These are phyloP conservation scores for Tenthredo distinguenda DNA, from an alignment of 2,888 invertebrate species.

Conservation along the genomic window DNA sequence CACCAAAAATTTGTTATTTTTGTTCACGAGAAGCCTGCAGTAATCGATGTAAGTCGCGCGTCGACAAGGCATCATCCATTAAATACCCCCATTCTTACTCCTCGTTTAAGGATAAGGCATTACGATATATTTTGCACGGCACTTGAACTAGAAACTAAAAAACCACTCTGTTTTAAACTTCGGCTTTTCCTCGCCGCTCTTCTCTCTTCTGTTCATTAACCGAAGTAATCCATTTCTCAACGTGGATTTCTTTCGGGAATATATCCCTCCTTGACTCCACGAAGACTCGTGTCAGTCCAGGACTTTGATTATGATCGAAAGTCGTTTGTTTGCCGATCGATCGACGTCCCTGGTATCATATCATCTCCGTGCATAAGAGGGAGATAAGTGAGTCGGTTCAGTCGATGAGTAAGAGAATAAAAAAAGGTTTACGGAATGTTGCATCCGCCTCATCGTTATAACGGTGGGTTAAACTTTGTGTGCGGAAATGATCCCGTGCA, in stretches of 20 bases:
- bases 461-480: constrained; percentile 13
- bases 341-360: neutral
- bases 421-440: neutral
- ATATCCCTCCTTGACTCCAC: neutral
- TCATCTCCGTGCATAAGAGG: neutral
- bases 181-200: neutral
- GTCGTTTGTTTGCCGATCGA: neutral
- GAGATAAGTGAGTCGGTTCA: neutral
- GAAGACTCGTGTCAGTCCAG: neutral
- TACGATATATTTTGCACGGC: neutral
- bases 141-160: neutral
- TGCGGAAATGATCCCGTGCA: constrained; percentile 4
- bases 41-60: constrained; percentile 28
- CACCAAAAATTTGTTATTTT: neutral
- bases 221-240: too few relatives aligned
- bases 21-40: constrained; percentile 4
- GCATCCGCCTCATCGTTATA: neutral
- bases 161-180: neutral
- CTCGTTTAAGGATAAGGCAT: neutral
- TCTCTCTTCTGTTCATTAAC: too few relatives aligned
- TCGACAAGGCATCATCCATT: constrained; percentile 22
- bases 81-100: neutral
- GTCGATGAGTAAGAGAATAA: neutral
- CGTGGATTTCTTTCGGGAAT: too few relatives aligned
- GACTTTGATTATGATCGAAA: neutral